A percentile compares a stretch with the other conserved stretches of the same genome.
Conservation (phyloP, 1,140 invertebrate genomes). For the Caerostris extrusa region DNA sequence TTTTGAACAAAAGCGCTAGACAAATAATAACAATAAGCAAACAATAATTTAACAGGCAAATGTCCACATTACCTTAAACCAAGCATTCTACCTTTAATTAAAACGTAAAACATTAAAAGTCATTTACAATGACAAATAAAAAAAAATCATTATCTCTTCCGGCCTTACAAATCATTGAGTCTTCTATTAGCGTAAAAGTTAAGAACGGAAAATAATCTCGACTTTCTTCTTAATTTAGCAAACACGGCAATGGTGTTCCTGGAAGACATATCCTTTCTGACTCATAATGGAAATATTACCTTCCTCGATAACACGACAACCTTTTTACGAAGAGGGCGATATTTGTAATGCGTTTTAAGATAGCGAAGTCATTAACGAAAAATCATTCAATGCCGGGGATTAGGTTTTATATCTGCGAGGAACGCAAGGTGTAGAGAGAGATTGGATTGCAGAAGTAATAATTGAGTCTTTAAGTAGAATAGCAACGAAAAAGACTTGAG, state of each 20-base stretch:
- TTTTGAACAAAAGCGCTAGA: no score
- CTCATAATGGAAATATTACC: slow-evolving; percentile 4
- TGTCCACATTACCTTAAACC: no score
- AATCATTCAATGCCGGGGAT: background rate
- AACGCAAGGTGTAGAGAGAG: background rate
- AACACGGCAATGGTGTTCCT: background rate
- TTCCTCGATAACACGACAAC: background rate
- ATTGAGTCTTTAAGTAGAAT: background rate
- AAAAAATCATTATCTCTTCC: background rate
- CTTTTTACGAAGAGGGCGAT: background rate
- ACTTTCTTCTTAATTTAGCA: background rate
- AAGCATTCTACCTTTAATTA: no score
- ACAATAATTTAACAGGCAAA: no score
- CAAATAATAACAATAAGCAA: no score
- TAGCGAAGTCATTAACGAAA: background rate
- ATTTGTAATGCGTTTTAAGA: background rate
- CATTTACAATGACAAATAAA: background rate
- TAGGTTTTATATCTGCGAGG: background rate
- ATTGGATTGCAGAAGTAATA: background rate
- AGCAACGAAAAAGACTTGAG: background rate
- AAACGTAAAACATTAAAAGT: no score
- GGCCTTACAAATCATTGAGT: background rate
- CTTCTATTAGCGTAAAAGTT: background rate
- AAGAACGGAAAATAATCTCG: background rate
- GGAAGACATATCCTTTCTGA: background rate